phyloP scores from a whole-genome alignment of 1,140 invertebrate species.

The Orussus abietinus region DNA sequence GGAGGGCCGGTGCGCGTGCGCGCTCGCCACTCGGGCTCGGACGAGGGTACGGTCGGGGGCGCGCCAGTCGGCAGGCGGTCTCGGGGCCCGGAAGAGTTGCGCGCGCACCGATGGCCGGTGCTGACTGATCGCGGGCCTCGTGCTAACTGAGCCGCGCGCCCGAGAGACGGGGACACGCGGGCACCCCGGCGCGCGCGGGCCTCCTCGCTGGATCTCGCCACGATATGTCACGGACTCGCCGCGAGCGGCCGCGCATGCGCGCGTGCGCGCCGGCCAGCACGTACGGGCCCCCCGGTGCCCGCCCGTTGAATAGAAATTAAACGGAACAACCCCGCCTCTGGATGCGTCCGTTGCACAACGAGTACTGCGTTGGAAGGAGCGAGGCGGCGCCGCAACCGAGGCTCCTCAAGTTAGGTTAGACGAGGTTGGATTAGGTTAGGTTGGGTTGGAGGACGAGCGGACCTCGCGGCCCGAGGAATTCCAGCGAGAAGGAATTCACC shows the following conservation, averaged over 20 bases:
- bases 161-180: conserved; percentile 27
- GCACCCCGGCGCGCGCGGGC: conserved; percentile 18
- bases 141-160: conserved; percentile 43
- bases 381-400: too few relatives aligned
- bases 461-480: too few relatives aligned
- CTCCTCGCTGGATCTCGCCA: conserved; percentile 31
- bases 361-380: conserved; percentile 5
- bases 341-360: conserved; percentile 36
- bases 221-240: conserved; percentile 16
- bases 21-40: too few relatives aligned
- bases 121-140: conserved; percentile 46
- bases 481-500: too few relatives aligned
- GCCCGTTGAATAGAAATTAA: conserved; percentile 35
- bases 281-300: conserved; percentile 6
- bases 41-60: too few relatives aligned
- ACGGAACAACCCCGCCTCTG: conserved; percentile 28
- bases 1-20: not conserved
- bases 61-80: too few relatives aligned
- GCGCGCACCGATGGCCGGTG: conserved; percentile 24
- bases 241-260: conserved; percentile 1
- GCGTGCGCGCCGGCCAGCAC: not conserved
- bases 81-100: too few relatives aligned
- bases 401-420: too few relatives aligned
- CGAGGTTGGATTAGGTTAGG: not conserved
- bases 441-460: conserved; percentile 10